Conservation (phyloP, 1,140 invertebrate genomes). For the Psix sp. region DNA sequence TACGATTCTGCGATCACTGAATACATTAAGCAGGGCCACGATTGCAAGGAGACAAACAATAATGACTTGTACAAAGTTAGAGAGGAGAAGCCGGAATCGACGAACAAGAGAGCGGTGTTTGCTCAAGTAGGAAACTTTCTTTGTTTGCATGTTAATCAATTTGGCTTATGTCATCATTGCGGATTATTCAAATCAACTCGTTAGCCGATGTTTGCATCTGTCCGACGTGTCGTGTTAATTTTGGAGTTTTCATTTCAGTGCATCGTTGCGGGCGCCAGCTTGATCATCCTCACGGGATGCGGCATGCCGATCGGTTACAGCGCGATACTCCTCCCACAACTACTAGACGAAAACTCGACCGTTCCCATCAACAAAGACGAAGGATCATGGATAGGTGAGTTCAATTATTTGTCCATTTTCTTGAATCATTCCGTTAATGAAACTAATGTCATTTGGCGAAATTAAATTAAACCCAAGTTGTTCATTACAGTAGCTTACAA, state of each 20-base stretch:
- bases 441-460: neutral
- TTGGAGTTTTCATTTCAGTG: constrained; percentile 74
- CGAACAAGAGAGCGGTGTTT: constrained; percentile 62
- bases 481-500: too few relatives aligned
- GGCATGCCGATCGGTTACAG: constrained; percentile 86
- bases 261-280: constrained; percentile 81
- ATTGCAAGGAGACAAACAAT: constrained; percentile 51
- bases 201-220: too few relatives aligned
- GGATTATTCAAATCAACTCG: neutral
- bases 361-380: constrained; percentile 78
- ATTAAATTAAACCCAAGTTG: neutral
- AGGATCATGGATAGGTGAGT: constrained; percentile 83
- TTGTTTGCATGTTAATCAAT: constrained; percentile 29
- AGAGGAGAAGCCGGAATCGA: constrained; percentile 28
- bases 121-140: constrained; percentile 63
- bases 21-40: constrained; percentile 17
- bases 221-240: too few relatives aligned
- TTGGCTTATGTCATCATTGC: neutral
- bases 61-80: constrained; percentile 28
- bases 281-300: constrained; percentile 81
- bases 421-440: too few relatives aligned
- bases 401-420: neutral
- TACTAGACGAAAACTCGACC: constrained; percentile 75
- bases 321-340: constrained; percentile 81
- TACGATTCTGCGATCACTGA: constrained; percentile 22